phyloP scores from a whole-genome alignment of 2,797 vertebrate genomes.

The Sorex maritimensis region DNA sequence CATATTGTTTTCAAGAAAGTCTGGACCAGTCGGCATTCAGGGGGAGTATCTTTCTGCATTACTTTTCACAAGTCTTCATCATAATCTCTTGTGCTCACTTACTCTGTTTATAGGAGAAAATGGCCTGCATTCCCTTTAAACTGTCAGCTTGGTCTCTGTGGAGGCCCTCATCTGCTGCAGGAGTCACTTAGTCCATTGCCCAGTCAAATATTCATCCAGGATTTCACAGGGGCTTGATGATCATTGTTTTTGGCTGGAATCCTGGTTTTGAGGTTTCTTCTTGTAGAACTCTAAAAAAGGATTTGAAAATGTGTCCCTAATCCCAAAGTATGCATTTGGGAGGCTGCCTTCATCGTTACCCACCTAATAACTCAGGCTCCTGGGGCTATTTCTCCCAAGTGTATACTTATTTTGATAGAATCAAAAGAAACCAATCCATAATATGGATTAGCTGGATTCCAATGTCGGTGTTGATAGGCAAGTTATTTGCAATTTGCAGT shows the following conservation, averaged over 20 bases:
- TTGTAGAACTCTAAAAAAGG: slow-evolving; percentile 73
- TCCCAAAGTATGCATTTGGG: slow-evolving; percentile 79
- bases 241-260: slow-evolving; percentile 84
- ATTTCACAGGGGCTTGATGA: slow-evolving; percentile 86
- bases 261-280: slow-evolving; percentile 85
- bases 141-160: slow-evolving; percentile 65
- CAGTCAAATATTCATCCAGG: slow-evolving; percentile 83
- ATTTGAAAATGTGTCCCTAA: slow-evolving; percentile 83
- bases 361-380: slow-evolving; percentile 82
- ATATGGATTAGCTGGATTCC: slow-evolving; percentile 45
- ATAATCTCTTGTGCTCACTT: neutral
- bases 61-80: neutral
- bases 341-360: slow-evolving; percentile 76
- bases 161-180: slow-evolving; percentile 77
- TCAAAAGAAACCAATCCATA: neutral
- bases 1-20: no score
- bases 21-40: no score
- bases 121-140: slow-evolving; percentile 56
- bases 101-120: slow-evolving; percentile 50
- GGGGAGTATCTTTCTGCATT: neutral
- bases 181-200: slow-evolving; percentile 77
- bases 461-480: neutral
- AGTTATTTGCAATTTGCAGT: neutral
- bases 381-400: slow-evolving; percentile 43
- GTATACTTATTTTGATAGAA: slow-evolving; percentile 19